These are phyloP conservation scores for Pseudonaja textilis DNA, from an alignment of 2,113 vertebrate species.

Conservation along the genomic window DNA sequence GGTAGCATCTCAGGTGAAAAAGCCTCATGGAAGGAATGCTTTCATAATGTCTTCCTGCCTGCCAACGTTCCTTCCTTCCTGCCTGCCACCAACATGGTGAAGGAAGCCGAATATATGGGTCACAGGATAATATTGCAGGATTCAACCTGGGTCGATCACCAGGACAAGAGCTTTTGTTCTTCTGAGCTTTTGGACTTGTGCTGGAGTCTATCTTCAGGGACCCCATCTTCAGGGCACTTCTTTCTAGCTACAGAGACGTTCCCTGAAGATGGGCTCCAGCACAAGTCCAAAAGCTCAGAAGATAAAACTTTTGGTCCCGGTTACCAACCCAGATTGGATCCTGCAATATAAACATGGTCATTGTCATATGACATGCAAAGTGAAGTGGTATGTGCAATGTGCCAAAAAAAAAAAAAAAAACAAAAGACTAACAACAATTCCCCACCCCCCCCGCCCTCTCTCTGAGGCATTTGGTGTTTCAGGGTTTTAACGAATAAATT, in stretches of 20 bases:
- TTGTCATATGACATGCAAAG: not conserved
- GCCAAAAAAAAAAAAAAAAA: not conserved
- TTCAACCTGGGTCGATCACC: not conserved
- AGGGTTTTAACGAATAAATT: not conserved
- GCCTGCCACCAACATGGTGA: not conserved
- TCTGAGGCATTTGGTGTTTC: not conserved
- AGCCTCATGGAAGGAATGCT: not conserved
- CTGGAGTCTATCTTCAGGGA: not conserved
- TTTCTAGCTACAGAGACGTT: too few species aligned
- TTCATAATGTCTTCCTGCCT: not conserved
- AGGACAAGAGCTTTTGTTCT: too few species aligned
- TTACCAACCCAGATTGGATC: not conserved
- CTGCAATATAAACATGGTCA: not conserved
- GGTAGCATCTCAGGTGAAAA: not conserved
- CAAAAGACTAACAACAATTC: not conserved
- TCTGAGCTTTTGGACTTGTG: too few species aligned
- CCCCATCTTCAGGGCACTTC: too few species aligned
- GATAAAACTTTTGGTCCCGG: not conserved
- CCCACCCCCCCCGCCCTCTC: not conserved
- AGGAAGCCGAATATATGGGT: not conserved
- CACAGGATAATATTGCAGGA: not conserved
- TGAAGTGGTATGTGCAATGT: not conserved
- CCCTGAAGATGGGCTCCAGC: too few species aligned
- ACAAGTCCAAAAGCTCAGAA: not conserved
- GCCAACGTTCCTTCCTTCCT: not conserved